phyloP scores from a whole-genome alignment of 2,113 vertebrate species.

The Ochotona curzoniae region DNA sequence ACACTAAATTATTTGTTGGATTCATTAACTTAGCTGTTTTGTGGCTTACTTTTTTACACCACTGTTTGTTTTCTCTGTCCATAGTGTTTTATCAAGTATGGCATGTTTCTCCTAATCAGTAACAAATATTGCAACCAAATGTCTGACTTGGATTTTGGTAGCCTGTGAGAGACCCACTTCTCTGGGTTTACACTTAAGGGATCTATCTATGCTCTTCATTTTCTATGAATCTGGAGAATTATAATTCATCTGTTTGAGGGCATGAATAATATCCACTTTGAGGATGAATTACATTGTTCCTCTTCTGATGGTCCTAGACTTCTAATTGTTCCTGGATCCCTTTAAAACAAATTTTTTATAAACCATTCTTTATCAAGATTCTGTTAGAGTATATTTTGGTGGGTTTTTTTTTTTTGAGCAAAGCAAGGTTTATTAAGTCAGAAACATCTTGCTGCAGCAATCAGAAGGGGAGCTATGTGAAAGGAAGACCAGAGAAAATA shows the following conservation, averaged over 20 bases:
- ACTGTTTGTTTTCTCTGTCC: conserved; percentile 37
- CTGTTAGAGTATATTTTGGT: not conserved
- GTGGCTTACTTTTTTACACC: not conserved
- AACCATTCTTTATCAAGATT: not conserved
- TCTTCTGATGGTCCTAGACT: not conserved
- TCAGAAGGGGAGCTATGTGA: no score
- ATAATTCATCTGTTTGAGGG: not conserved
- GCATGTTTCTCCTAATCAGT: not conserved
- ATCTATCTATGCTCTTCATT: not conserved
- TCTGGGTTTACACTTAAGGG: not conserved
- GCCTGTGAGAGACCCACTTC: not conserved
- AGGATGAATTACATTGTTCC: not conserved
- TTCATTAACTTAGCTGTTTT: conserved; percentile 27
- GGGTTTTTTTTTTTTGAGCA: not conserved
- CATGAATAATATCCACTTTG: not conserved
- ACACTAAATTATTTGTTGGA: conserved; percentile 27
- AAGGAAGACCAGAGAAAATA: no score
- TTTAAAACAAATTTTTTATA: not conserved
- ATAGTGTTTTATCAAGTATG: conserved; percentile 44
- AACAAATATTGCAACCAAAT: conserved; percentile 42
- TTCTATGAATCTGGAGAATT: not conserved
- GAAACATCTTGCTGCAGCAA: no score
- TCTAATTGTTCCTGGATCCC: not conserved
- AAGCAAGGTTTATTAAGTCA: no score
- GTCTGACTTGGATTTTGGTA: conserved; percentile 5